These are phyloP conservation scores for Catocala sponsa DNA, from an alignment of 2,888 invertebrate genomes.

Conservation along the genomic window DNA sequence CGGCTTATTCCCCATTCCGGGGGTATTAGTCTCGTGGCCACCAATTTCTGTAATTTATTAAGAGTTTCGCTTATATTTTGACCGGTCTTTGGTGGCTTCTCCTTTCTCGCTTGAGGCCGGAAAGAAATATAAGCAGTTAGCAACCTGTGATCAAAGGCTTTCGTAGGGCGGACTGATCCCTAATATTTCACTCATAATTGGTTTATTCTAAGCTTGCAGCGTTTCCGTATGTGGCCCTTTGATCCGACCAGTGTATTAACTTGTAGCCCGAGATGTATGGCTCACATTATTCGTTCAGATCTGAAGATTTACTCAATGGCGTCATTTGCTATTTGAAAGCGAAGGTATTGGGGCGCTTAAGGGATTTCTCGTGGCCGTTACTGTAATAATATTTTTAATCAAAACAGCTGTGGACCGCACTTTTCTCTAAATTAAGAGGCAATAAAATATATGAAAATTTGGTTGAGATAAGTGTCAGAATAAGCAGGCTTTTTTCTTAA, in stretches of 20 bases:
- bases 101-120: conserved; percentile 68
- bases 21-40: conserved; percentile 83
- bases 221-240: conserved; percentile 84
- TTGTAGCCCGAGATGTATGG: conserved; percentile 82
- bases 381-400: conserved; percentile 44
- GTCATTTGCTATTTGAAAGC: conserved; percentile 69
- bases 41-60: conserved; percentile 87
- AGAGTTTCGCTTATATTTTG: conserved; percentile 78
- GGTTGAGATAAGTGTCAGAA: neutral
- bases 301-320: conserved; percentile 76
- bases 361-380: conserved; percentile 53
- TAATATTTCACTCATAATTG: conserved; percentile 89
- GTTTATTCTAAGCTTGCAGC: conserved; percentile 86
- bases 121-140: conserved; percentile 81
- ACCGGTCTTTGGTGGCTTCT: conserved; percentile 77
- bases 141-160: conserved; percentile 82
- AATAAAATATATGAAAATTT: conserved; percentile 5
- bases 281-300: conserved; percentile 79
- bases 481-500: no score
- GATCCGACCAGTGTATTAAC: conserved; percentile 86
- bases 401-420: conserved; percentile 32
- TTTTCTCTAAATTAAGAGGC: conserved; percentile 28
- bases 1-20: conserved; percentile 85
- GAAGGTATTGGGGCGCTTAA: conserved; percentile 55
- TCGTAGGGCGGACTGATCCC: conserved; percentile 81